Conservation (phyloP, 2,113 vertebrate genomes). For the Excalfactoria chinensis region DNA sequence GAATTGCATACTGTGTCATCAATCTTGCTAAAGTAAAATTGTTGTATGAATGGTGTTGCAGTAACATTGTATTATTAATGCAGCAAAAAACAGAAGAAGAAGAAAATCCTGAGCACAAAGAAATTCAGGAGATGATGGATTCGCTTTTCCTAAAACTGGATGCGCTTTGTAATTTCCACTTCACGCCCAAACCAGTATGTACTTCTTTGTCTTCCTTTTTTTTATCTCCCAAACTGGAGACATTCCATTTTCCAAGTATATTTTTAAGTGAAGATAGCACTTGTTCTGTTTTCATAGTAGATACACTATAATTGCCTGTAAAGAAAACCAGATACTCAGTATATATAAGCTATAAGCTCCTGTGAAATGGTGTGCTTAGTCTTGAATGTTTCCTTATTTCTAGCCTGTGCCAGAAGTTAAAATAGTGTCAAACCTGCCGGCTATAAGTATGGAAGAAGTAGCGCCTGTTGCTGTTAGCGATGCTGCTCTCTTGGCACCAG, state of each 20-base stretch:
- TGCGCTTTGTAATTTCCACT: constrained; percentile 96
- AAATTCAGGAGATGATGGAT: constrained; percentile 95
- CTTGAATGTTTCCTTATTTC: constrained; percentile 15
- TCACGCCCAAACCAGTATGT: constrained; percentile 94
- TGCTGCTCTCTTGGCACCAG: constrained; percentile 90
- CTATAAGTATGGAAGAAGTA: constrained; percentile 94
- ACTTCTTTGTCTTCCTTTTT: not conserved
- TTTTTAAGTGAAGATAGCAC: not conserved
- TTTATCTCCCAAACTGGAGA: not conserved
- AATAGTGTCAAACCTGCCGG: constrained; percentile 93
- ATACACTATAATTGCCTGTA: not conserved
- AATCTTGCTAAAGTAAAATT: not conserved
- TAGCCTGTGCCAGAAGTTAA: constrained; percentile 93
- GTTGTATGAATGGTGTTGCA: not conserved
- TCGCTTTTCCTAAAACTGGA: constrained; percentile 93
- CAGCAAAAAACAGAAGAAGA: constrained; percentile 89
- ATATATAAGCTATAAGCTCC: not conserved
- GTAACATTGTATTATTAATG: not conserved
- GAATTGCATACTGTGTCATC: not conserved
- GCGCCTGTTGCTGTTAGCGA: constrained; percentile 91
- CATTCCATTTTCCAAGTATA: not conserved
- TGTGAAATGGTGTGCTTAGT: not conserved
- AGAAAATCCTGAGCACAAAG: constrained; percentile 91
- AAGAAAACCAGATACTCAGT: not conserved
- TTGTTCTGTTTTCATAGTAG: not conserved